Evolutionary conservation across 1,140 invertebrate genomes (phyloP).

Genomic region (Littorina saxatilis): DNA sequence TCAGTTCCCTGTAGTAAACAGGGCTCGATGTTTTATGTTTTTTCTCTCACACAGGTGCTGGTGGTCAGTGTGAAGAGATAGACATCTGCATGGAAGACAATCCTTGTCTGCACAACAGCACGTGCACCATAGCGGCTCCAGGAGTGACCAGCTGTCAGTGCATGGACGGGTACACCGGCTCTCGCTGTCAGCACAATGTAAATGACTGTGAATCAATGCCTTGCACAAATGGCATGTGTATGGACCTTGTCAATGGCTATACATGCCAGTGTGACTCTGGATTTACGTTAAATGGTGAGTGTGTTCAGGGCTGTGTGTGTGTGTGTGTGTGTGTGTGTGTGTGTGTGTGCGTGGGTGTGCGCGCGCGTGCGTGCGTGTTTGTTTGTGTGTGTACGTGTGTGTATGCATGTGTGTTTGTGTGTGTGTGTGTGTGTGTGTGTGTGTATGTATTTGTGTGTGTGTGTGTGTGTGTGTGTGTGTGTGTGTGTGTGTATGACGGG

Average conservation of each 20-base stretch:
- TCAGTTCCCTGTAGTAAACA: too few relatives aligned
- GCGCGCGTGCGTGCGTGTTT: too few relatives aligned
- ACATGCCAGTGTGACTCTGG: conserved; percentile 41
- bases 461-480: too few relatives aligned
- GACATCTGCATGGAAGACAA: background rate
- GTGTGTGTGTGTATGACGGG: too few relatives aligned
- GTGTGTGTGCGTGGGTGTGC: too few relatives aligned
- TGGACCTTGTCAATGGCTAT: conserved; percentile 30
- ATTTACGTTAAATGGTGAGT: conserved; percentile 29
- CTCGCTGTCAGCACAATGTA: conserved; percentile 14
- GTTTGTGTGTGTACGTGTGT: too few relatives aligned
- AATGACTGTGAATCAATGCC: conserved; percentile 27
- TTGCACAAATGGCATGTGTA: background rate
- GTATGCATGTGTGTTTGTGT: too few relatives aligned
- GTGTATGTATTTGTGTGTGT: too few relatives aligned
- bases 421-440: too few relatives aligned
- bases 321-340: conserved; percentile 6
- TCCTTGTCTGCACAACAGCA: conserved; percentile 11
- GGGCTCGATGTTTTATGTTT: too few relatives aligned
- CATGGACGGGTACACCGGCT: background rate
- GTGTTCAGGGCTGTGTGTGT: background rate
- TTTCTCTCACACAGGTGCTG: conserved; percentile 2
- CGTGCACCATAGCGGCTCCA: background rate
- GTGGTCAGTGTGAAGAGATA: conserved; percentile 9
- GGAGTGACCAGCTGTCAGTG: background rate